Conservation (phyloP, 2,113 vertebrate genomes). For the Athene cunicularia region DNA sequence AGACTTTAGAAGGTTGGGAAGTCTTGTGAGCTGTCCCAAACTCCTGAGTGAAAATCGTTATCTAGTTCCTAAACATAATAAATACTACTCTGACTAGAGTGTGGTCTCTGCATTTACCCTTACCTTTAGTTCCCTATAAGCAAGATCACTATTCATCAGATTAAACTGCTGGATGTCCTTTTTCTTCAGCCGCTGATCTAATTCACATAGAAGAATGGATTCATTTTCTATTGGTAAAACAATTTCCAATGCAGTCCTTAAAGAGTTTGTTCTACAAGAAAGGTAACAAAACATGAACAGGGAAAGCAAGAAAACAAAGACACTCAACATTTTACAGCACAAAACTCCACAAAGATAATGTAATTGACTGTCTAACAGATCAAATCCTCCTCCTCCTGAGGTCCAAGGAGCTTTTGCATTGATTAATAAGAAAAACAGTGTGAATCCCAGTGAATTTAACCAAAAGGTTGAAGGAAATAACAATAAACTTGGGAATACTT, state of each 20-base stretch:
- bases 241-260: conserved; percentile 80
- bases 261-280: conserved; percentile 77
- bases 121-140: conserved; percentile 70
- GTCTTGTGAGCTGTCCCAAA: not conserved
- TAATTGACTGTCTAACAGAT: not conserved
- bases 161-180: conserved; percentile 77
- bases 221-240: conserved; percentile 83
- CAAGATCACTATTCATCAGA: conserved; percentile 70
- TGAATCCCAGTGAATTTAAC: not conserved
- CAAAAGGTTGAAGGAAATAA: not conserved
- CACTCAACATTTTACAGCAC: not conserved
- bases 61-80: not conserved
- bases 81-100: not conserved
- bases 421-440: not conserved
- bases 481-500: not conserved
- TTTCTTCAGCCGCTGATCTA: conserved; percentile 75
- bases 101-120: not conserved
- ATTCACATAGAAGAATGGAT: conserved; percentile 74
- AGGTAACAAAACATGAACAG: conserved; percentile 12
- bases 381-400: not conserved
- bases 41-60: not conserved
- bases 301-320: not conserved
- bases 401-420: not conserved
- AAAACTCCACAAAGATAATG: not conserved
- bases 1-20: not conserved